A percentile compares a stretch with the other conserved stretches of the same genome.
phyloP scores from a whole-genome alignment of 2,888 invertebrate species.

The Cantharis rufa region DNA sequence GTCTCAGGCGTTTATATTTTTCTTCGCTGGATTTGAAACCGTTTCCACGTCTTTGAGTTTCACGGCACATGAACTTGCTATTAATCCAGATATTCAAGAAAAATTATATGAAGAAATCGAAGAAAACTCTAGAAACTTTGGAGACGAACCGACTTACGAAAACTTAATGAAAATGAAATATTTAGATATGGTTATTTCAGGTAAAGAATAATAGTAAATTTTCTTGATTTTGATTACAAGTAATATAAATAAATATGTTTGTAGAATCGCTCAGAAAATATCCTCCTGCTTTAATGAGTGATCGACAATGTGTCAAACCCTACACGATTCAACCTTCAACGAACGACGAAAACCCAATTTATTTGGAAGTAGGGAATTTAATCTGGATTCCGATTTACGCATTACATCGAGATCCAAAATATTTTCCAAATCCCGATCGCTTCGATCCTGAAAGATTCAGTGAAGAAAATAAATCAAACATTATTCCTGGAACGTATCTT shows the following conservation, averaged over 20 bases:
- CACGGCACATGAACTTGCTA: background rate
- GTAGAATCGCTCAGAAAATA: conserved; percentile 63
- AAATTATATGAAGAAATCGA: background rate
- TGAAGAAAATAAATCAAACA: conserved; percentile 50
- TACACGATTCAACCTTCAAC: conserved; percentile 59
- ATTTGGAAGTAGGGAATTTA: conserved; percentile 40
- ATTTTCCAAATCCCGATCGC: conserved; percentile 54
- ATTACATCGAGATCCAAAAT: conserved; percentile 54
- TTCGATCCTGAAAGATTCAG: conserved; percentile 58
- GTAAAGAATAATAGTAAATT: background rate
- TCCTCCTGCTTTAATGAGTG: conserved; percentile 60
- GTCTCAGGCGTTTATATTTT: background rate
- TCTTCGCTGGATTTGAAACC: background rate
- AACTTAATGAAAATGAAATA: background rate
- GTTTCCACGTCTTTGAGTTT: background rate
- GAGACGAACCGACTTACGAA: background rate
- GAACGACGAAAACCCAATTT: conserved; percentile 43
- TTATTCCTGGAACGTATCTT: conserved; percentile 51
- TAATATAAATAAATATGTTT: background rate
- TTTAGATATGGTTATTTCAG: background rate
- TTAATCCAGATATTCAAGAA: background rate
- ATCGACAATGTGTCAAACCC: conserved; percentile 60
- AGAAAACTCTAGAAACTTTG: background rate
- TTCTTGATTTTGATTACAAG: background rate
- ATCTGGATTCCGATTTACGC: conserved; percentile 50